Evolutionary conservation across 1,140 invertebrate species (phyloP).

Genomic region (Zaprionus africanus): DNA sequence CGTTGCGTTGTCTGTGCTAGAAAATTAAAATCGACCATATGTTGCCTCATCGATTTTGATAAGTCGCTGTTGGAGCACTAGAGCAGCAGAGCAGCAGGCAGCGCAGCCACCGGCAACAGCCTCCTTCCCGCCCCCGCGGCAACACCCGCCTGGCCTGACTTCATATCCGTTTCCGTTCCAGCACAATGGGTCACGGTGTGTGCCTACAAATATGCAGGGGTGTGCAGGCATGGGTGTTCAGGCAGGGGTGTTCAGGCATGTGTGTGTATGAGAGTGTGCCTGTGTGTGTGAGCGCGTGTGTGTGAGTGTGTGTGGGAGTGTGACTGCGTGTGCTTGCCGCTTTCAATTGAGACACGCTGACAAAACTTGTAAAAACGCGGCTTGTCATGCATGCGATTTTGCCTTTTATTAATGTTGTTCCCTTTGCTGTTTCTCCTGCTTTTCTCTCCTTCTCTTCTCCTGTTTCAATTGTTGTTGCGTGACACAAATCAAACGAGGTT

Average conservation of each 20-base stretch:
- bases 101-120: background rate
- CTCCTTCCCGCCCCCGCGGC: background rate
- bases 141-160: slow-evolving; percentile 56
- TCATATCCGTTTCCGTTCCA: slow-evolving; percentile 77
- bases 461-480: slow-evolving; percentile 38
- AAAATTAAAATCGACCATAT: slow-evolving; percentile 81
- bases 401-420: slow-evolving; percentile 70
- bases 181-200: slow-evolving; percentile 68
- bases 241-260: slow-evolving; percentile 1
- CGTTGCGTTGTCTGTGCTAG: slow-evolving; percentile 59
- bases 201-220: slow-evolving; percentile 16
- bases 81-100: slow-evolving; percentile 4
- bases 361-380: slow-evolving; percentile 71
- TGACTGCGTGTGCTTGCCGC: slow-evolving; percentile 14
- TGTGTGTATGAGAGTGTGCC: slow-evolving; percentile 13
- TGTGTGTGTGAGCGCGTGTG: background rate
- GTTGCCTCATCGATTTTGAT: slow-evolving; percentile 81
- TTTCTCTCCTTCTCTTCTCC: slow-evolving; percentile 25
- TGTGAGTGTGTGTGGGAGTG: background rate
- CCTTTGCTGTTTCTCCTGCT: slow-evolving; percentile 23
- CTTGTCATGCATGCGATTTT: slow-evolving; percentile 75
- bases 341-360: slow-evolving; percentile 67
- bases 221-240: background rate
- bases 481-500: slow-evolving; percentile 72
- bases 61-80: slow-evolving; percentile 52